These are phyloP conservation scores for Drosophila sproati DNA, from an alignment of 1,140 invertebrate genomes.

Conservation along the genomic window DNA sequence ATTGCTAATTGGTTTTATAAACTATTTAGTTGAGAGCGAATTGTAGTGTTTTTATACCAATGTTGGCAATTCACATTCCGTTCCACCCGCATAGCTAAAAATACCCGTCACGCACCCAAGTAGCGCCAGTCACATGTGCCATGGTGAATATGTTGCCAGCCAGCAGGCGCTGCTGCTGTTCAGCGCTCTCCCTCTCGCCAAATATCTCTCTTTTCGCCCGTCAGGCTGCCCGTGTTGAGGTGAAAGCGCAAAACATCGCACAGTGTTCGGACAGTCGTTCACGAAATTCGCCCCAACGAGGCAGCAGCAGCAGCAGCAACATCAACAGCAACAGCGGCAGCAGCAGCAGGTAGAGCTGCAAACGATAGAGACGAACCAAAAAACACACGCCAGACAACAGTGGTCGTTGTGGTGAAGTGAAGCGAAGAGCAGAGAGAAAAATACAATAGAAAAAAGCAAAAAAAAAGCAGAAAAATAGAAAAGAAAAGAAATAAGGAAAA, in stretches of 20 bases:
- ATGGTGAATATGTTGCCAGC: conserved; percentile 64
- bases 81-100: conserved; percentile 73
- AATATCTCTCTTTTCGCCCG: background rate
- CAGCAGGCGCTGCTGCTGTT: conserved; percentile 8
- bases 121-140: conserved; percentile 72
- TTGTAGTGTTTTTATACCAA: conserved; percentile 21
- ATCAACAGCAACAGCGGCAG: conserved; percentile 26
- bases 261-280: conserved; percentile 58
- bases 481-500: conserved; percentile 33
- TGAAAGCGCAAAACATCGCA: conserved; percentile 53
- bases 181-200: conserved; percentile 22
- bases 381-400: conserved; percentile 35
- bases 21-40: background rate
- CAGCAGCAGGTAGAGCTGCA: conserved; percentile 38
- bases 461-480: conserved; percentile 30
- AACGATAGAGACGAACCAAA: conserved; percentile 43
- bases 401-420: conserved; percentile 65
- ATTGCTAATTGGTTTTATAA: background rate
- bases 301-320: conserved; percentile 31
- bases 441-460: conserved; percentile 20
- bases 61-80: conserved; percentile 52
- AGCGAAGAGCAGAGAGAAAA: conserved; percentile 60
- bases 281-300: conserved; percentile 75
- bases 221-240: conserved; percentile 31
- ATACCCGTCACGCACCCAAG: conserved; percentile 64